Evolutionary conservation across 2,888 invertebrate species (phyloP), one percentile per base, ranked within the genome.

Genomic region (Ophioninae sp.): DNA sequence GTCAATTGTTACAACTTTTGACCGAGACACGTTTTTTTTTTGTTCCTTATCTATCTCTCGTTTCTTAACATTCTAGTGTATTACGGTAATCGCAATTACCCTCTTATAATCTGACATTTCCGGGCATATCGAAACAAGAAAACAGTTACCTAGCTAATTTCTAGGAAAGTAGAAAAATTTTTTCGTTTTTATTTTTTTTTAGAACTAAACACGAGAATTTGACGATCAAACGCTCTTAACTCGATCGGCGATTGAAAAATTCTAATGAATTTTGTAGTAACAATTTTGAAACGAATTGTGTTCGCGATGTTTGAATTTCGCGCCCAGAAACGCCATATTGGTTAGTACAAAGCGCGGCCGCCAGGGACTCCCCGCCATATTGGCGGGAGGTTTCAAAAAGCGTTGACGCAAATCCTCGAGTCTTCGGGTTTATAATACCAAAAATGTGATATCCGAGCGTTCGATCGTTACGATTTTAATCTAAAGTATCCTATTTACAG

Each of bases 11-110:
- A 56, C 72, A 21, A 20, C 59, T 5, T 20, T 59, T 20, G n/a
- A 59, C 44, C 13, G 44, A 13, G 44, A 44, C 44, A 13, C 13
- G 44, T 10, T 44, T 13, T 13, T 13, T 13, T 44, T 8, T 3
- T 50, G 2, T 50, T 50, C 2, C 17, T 50, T 50, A 6, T 50
- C 50, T 17, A 13, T 17, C 50, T 50, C 50, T 10, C 50, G 8
- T 13, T 44, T 44, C 44, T 44, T 44, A 44, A 3, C 44, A 44
- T 44, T 13, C 13, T 44, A 44, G 10, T 44, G 13, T 13, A 44
- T 70, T 75, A 78, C 44, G 75, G 44, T 79, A 79, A 76, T 68
- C 7, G 37, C 68, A 41, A 73, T 77, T 72, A 78, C 69, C 62
- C 41, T 74, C 72, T 78, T 74, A 74, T 64, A n/a, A 73, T 21